Conservation (phyloP, 1,140 invertebrate genomes). For the Apis laboriosa region DNA sequence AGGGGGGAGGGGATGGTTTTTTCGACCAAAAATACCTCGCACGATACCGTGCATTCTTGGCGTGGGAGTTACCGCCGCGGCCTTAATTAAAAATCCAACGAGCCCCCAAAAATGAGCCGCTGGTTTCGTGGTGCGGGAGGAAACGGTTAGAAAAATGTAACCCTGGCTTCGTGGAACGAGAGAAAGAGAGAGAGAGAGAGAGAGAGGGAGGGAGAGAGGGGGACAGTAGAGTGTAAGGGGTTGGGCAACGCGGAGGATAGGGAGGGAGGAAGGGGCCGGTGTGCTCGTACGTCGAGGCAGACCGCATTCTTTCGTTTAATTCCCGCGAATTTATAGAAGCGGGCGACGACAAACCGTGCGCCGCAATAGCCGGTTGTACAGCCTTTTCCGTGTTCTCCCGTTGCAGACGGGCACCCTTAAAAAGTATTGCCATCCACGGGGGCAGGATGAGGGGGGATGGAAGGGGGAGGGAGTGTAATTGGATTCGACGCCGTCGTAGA, state of each 20-base stretch:
- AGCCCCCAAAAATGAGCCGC: conserved; percentile 74
- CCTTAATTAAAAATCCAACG: conserved; percentile 82
- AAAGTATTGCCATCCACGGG: conserved; percentile 72
- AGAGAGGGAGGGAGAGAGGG: conserved; percentile 14
- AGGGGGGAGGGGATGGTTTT: conserved; percentile 59
- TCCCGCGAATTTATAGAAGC: conserved; percentile 81
- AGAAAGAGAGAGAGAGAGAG: conserved; percentile 50
- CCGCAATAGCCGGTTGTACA: conserved; percentile 59
- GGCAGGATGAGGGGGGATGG: too few species aligned
- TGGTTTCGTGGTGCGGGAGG: conserved; percentile 44
- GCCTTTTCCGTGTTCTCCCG: conserved; percentile 66
- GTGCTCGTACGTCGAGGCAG: conserved; percentile 78
- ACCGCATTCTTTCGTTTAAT: conserved; percentile 82
- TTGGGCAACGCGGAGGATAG: neutral
- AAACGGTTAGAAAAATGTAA: neutral
- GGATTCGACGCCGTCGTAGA: conserved; percentile 72
- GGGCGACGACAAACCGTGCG: conserved; percentile 72
- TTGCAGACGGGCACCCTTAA: conserved; percentile 71
- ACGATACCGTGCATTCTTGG: conserved; percentile 79
- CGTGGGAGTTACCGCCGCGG: conserved; percentile 78
- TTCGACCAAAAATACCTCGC: conserved; percentile 65
- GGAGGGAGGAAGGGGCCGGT: conserved; percentile 47
- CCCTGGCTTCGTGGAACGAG: neutral
- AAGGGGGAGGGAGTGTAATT: conserved; percentile 68
- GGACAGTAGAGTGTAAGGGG: conserved; percentile 6